phyloP scores from a whole-genome alignment of 2,113 vertebrate genomes.

The Colius striatus region DNA sequence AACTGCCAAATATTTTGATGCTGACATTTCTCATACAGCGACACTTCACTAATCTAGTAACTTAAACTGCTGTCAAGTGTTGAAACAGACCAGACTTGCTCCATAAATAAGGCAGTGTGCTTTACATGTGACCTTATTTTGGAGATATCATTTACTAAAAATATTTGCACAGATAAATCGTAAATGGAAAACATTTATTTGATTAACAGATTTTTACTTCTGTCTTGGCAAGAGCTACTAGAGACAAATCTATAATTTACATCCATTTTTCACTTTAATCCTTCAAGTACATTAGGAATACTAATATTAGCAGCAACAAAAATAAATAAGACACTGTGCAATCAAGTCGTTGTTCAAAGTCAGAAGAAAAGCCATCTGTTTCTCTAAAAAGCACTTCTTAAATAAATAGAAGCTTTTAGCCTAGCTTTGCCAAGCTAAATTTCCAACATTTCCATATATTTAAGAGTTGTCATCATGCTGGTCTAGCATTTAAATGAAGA shows the following conservation, averaged over 20 bases:
- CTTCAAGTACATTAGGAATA: neutral
- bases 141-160: neutral
- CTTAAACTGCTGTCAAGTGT: neutral
- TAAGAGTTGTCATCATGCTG: neutral
- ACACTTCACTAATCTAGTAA: neutral
- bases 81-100: neutral
- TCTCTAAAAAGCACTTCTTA: neutral
- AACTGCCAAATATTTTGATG: neutral
- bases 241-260: neutral
- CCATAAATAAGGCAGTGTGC: neutral
- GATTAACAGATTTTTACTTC: neutral
- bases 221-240: neutral
- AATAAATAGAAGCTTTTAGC: neutral
- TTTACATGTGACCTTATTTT: neutral
- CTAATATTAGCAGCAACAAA: neutral
- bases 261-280: neutral
- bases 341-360: neutral
- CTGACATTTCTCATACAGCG: neutral
- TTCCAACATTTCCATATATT: neutral
- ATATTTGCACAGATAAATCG: neutral
- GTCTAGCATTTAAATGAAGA: neutral
- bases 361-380: slow-evolving; percentile 35
- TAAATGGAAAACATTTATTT: neutral
- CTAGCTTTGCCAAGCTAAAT: neutral
- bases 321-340: neutral